Percentiles rank a stretch among this genome's conserved stretches.
phyloP scores from a whole-genome alignment of 2,888 invertebrate species.

The Dryadula phaetusa region DNA sequence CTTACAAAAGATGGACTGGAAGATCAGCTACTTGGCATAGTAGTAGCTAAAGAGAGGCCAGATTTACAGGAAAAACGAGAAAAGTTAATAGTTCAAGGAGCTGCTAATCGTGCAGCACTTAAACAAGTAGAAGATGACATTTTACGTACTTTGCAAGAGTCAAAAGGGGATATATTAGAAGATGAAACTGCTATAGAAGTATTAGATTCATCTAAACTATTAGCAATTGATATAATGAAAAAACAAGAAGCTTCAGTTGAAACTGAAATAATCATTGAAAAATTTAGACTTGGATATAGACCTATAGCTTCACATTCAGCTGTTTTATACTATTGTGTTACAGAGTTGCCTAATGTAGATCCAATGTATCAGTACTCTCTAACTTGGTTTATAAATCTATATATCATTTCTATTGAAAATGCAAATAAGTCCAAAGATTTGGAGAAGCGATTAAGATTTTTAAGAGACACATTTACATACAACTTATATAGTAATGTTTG shows the following conservation, averaged over 20 bases:
- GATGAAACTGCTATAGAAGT: conserved; percentile 95
- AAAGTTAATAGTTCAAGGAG: conserved; percentile 90
- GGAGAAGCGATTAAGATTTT: conserved; percentile 87
- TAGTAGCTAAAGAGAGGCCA: conserved; percentile 93
- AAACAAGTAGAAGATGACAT: conserved; percentile 96
- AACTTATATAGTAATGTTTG: conserved; percentile 92
- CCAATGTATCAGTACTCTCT: conserved; percentile 96
- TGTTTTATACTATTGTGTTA: conserved; percentile 91
- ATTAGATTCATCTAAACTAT: conserved; percentile 92
- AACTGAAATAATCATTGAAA: conserved; percentile 91
- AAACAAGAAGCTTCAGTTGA: conserved; percentile 91
- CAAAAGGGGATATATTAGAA: conserved; percentile 95
- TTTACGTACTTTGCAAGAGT: conserved; percentile 91
- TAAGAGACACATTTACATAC: conserved; percentile 90
- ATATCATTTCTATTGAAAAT: conserved; percentile 90
- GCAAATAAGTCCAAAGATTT: conserved; percentile 89
- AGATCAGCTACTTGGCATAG: conserved; percentile 93
- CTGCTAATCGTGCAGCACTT: conserved; percentile 91
- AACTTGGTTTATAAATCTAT: conserved; percentile 93
- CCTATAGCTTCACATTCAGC: conserved; percentile 92
- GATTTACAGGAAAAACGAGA: conserved; percentile 93
- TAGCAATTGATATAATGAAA: conserved; percentile 92
- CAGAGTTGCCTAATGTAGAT: conserved; percentile 92
- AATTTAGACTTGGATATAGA: conserved; percentile 89
- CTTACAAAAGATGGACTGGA: conserved; percentile 92